phyloP scores from a whole-genome alignment of 2,113 vertebrate genomes.

The Cyrtonyx montezumae region DNA sequence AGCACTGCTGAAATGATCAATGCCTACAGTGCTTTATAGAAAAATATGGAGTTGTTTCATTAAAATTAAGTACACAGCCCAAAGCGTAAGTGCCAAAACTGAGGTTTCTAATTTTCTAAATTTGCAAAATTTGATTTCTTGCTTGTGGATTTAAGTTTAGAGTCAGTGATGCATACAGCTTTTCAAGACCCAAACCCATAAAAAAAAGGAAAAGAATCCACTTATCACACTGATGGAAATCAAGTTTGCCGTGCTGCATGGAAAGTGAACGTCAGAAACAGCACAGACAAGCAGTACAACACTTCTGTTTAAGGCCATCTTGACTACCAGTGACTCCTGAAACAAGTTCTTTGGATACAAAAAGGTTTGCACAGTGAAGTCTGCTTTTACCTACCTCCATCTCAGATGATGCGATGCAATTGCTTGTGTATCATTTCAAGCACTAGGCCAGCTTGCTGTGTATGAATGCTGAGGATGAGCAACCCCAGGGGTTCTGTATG shows the following conservation, averaged over 20 bases:
- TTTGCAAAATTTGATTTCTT: background rate
- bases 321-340: background rate
- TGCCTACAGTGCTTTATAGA: background rate
- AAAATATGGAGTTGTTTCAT: background rate
- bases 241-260: background rate
- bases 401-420: background rate
- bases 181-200: background rate
- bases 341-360: background rate
- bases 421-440: background rate
- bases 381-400: background rate
- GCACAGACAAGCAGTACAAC: background rate
- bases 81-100: background rate
- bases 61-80: background rate
- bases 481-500: background rate
- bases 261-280: background rate
- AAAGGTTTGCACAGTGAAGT: background rate
- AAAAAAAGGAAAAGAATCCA: background rate
- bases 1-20: background rate
- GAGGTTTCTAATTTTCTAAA: background rate
- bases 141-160: background rate
- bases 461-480: no score
- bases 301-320: background rate
- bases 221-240: background rate
- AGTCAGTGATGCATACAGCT: rapidly evolving
- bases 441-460: background rate